Evolutionary conservation across 2,888 invertebrate species (phyloP).

Genomic region (Caenorhabditis uteleia): DNA sequence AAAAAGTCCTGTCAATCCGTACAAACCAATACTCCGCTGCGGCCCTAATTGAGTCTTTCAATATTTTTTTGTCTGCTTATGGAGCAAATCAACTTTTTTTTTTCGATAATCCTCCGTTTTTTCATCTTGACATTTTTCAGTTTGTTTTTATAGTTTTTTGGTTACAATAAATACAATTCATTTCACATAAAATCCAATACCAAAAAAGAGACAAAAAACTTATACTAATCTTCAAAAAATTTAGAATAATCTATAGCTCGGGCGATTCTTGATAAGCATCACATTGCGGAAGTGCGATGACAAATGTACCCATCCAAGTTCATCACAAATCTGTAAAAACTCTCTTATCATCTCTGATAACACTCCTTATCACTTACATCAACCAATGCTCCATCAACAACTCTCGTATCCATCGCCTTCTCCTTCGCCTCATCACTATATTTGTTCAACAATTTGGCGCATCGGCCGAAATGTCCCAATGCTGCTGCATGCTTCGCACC

Average conservation of each 20-base stretch:
- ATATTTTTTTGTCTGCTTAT: too few relatives aligned
- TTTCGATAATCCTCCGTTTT: too few relatives aligned
- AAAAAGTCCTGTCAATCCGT: too few relatives aligned
- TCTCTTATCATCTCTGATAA: conserved; percentile 70
- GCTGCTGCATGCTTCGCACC: conserved; percentile 79
- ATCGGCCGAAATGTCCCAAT: conserved; percentile 82
- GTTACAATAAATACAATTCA: too few relatives aligned
- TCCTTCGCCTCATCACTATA: conserved; percentile 76
- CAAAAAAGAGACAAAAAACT: too few relatives aligned
- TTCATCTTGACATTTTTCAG: too few relatives aligned
- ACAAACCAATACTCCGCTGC: too few relatives aligned
- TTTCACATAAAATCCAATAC: too few relatives aligned
- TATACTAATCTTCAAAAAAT: too few relatives aligned
- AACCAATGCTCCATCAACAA: conserved; percentile 41
- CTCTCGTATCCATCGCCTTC: conserved; percentile 32
- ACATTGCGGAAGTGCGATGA: conserved; percentile 74
- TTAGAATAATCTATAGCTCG: conserved; percentile 78
- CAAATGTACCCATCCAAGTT: conserved; percentile 80
- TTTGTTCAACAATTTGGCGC: conserved; percentile 74
- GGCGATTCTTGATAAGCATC: conserved; percentile 78
- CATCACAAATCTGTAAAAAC: conserved; percentile 75
- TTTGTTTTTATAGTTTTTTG: too few relatives aligned
- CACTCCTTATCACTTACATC: conserved; percentile 36
- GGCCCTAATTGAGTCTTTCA: too few relatives aligned
- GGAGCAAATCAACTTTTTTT: too few relatives aligned